phyloP scores from a whole-genome alignment of 1,140 invertebrate genomes.

The Andrena cerasifolii region DNA sequence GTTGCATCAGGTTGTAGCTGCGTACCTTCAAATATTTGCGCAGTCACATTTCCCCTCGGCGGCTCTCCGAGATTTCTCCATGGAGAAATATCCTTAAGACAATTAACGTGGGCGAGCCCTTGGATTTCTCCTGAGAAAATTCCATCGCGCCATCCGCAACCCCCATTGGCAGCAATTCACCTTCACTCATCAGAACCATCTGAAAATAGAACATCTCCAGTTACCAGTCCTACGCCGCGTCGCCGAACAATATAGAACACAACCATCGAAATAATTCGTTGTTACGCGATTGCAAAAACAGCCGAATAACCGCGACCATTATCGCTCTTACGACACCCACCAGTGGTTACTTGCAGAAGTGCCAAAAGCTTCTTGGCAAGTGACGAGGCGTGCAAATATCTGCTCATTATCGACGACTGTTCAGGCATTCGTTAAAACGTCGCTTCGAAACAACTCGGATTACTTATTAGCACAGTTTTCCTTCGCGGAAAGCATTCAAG shows the following conservation, averaged over 20 bases:
- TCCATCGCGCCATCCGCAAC: background rate
- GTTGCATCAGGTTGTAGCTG: background rate
- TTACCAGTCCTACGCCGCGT: background rate
- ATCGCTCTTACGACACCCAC: background rate
- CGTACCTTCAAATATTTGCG: background rate
- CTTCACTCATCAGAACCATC: background rate
- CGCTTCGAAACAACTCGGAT: background rate
- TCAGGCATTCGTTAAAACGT: background rate
- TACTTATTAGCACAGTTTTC: background rate
- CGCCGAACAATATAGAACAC: background rate
- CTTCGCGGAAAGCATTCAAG: too few species aligned
- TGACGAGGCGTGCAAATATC: background rate
- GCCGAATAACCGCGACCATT: background rate
- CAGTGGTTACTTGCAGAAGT: background rate
- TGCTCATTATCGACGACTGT: constrained; percentile 10
- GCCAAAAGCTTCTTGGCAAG: constrained; percentile 26
- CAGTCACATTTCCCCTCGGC: background rate
- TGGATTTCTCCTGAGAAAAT: background rate
- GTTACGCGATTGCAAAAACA: background rate
- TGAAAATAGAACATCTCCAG: background rate
- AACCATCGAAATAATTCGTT: background rate
- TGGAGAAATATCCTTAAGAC: background rate
- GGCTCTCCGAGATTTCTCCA: background rate
- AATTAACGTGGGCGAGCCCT: background rate
- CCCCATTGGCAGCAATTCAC: background rate